Evolutionary conservation across 2,797 vertebrate species (phyloP).

Genomic region (Lutjanus argentimaculatus): DNA sequence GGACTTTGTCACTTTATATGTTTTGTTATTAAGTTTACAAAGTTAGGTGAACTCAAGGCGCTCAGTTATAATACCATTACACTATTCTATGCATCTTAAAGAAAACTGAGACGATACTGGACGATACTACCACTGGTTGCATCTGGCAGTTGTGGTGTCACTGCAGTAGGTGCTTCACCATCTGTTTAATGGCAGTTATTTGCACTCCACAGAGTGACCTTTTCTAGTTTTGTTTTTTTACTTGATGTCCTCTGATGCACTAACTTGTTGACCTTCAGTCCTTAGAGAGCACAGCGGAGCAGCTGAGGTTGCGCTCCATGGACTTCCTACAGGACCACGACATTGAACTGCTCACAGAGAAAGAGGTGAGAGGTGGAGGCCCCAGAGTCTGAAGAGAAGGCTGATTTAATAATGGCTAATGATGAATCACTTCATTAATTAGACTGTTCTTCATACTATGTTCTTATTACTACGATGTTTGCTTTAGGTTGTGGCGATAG

Average conservation of each 20-base stretch:
- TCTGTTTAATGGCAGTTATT: no score
- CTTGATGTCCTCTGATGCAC: constrained; percentile 28
- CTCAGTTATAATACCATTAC: no score
- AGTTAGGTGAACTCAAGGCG: no score
- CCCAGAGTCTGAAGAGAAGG: constrained; percentile 9
- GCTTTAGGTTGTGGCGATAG: constrained; percentile 91
- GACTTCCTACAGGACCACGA: constrained; percentile 94
- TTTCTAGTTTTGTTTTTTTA: not conserved
- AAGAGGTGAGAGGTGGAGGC: constrained; percentile 87
- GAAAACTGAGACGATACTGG: no score
- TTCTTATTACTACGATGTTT: not conserved
- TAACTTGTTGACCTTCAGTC: constrained; percentile 85
- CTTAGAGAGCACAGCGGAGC: constrained; percentile 94
- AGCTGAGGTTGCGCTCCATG: constrained; percentile 91
- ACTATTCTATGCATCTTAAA: no score
- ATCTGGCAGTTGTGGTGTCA: no score
- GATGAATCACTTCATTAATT: not conserved
- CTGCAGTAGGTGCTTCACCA: no score
- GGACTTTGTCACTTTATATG: no score
- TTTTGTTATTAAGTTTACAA: no score
- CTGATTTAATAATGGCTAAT: not conserved
- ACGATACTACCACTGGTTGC: no score
- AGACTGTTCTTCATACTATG: no score
- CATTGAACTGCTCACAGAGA: constrained; percentile 95
- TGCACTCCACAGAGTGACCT: no score